These are phyloP conservation scores for Allygus modestus DNA, from an alignment of 2,888 invertebrate genomes.

Conservation along the genomic window DNA sequence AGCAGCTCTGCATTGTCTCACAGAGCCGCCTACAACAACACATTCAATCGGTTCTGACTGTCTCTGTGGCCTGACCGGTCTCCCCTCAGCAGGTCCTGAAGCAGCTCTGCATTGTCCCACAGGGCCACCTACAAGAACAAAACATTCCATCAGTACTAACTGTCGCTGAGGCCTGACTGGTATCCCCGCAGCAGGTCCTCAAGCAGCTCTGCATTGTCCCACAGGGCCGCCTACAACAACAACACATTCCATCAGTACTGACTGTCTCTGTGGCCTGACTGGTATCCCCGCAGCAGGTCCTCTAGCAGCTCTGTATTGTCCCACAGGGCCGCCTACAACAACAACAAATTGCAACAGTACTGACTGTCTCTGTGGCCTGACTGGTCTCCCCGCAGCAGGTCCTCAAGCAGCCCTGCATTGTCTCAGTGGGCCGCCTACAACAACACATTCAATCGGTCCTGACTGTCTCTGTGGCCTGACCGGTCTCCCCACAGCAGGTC, in stretches of 20 bases:
- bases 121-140: no score
- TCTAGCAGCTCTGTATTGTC: conserved; percentile 91
- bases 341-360: conserved; percentile 76
- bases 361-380: conserved; percentile 82
- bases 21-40: conserved; percentile 82
- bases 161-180: conserved; percentile 81
- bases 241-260: conserved; percentile 80
- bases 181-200: conserved; percentile 86
- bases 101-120: no score
- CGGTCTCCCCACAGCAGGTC: conserved; percentile 86
- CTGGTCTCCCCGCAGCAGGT: conserved; percentile 84
- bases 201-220: conserved; percentile 93
- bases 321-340: conserved; percentile 87
- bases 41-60: no score
- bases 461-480: conserved; percentile 81
- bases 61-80: no score
- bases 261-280: conserved; percentile 81
- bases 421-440: conserved; percentile 91
- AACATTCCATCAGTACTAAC: conserved; percentile 83
- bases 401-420: conserved; percentile 90
- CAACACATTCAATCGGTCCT: conserved; percentile 78
- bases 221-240: conserved; percentile 84
- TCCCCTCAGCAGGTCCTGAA: no score
- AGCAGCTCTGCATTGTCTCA: conserved; percentile 85
- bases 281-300: conserved; percentile 85